Percentiles rank a stretch among this genome's conserved stretches.
phyloP scores from a whole-genome alignment of 2,797 vertebrate species.

The Muscicapa comitata region DNA sequence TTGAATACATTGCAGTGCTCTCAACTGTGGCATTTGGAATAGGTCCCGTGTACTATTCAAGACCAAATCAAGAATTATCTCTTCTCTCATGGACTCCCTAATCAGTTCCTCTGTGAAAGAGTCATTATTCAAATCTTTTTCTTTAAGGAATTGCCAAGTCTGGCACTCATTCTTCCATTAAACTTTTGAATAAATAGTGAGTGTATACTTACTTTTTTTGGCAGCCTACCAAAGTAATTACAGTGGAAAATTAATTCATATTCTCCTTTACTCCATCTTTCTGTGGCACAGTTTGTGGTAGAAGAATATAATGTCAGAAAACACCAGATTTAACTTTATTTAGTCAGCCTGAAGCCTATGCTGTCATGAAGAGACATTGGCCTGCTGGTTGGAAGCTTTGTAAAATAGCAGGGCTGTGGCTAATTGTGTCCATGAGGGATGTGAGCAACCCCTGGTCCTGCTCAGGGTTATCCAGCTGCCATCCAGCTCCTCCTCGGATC shows the following conservation, averaged over 20 bases:
- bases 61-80: slow-evolving; percentile 9
- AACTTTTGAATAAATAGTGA: slow-evolving; percentile 17
- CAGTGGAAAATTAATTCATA: neutral
- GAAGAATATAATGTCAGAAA: neutral
- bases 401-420: neutral
- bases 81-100: neutral
- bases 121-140: slow-evolving; percentile 1
- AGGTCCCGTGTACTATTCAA: neutral
- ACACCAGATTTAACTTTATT: neutral
- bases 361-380: neutral
- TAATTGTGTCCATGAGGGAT: neutral
- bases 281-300: neutral
- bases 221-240: neutral
- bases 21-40: neutral
- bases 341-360: neutral
- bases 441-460: neutral
- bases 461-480: neutral
- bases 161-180: slow-evolving; percentile 1
- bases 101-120: neutral
- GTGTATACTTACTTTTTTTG: neutral
- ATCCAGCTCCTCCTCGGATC: neutral
- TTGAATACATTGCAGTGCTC: neutral
- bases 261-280: neutral
- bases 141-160: slow-evolving; percentile 12
- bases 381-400: neutral